phyloP scores from a whole-genome alignment of 2,113 vertebrate genomes.

The Agelaius phoeniceus region DNA sequence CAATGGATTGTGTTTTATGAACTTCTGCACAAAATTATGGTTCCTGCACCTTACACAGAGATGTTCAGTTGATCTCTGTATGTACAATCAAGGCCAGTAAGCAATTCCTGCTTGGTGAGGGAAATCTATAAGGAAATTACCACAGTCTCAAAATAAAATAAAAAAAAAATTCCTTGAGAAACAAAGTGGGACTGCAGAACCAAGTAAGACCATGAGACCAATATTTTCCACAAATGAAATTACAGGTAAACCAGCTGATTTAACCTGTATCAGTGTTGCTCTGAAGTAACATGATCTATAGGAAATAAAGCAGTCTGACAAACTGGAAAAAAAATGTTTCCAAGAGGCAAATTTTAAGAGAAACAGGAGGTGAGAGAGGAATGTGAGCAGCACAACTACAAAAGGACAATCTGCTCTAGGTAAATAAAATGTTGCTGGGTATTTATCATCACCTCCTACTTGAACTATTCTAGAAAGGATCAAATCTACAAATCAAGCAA shows the following conservation, averaged over 20 bases:
- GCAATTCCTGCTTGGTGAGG: not conserved
- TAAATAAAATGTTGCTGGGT: not conserved
- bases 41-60: not conserved
- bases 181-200: not conserved
- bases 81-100: not conserved
- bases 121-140: not conserved
- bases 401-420: not conserved
- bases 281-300: not conserved
- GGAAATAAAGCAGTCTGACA: not conserved
- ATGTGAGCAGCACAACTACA: not conserved
- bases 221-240: not conserved
- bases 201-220: not conserved
- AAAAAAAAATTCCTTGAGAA: not conserved
- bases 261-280: not conserved
- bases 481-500: not conserved
- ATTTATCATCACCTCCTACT: not conserved
- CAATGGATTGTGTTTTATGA: not conserved
- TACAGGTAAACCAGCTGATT: not conserved
- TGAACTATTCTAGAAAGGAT: slow-evolving; percentile 4
- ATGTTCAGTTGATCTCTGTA: not conserved
- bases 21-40: not conserved
- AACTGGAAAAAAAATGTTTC: not conserved
- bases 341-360: not conserved
- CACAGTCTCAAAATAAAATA: not conserved
- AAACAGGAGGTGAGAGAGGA: not conserved